Evolutionary conservation across 2,888 invertebrate genomes (phyloP).

Genomic region (Rhingia campestris): DNA sequence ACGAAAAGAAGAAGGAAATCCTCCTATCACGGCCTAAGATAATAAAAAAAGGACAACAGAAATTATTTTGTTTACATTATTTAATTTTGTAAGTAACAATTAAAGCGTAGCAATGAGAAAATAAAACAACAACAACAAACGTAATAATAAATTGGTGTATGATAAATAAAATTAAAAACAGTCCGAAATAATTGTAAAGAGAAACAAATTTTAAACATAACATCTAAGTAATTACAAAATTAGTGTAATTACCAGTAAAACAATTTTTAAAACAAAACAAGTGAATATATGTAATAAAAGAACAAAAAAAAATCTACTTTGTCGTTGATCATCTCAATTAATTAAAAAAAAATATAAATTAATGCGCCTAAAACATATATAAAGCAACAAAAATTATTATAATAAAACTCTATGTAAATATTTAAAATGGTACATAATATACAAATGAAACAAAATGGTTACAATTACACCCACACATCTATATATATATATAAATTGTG

Average conservation of each 20-base stretch:
- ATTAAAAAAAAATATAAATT: constrained; percentile 21
- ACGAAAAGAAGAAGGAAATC: constrained; percentile 31
- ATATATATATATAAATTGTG: constrained; percentile 37
- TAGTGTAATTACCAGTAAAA: constrained; percentile 63
- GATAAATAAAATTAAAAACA: constrained; percentile 67
- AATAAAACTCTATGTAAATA: constrained; percentile 66
- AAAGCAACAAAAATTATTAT: constrained; percentile 28
- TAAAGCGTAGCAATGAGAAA: constrained; percentile 49
- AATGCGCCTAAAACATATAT: constrained; percentile 8
- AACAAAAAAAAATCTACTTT: constrained; percentile 21
- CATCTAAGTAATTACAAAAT: constrained; percentile 58
- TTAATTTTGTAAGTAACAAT: constrained; percentile 75
- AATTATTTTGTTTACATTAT: constrained; percentile 62
- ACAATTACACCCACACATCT: constrained; percentile 37
- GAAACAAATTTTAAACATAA: constrained; percentile 21
- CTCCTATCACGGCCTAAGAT: constrained; percentile 60
- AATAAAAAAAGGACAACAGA: constrained; percentile 56
- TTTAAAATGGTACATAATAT: constrained; percentile 61
- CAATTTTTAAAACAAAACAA: constrained; percentile 50
- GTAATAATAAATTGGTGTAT: constrained; percentile 67
- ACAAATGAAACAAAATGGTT: constrained; percentile 44
- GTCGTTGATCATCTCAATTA: constrained; percentile 57
- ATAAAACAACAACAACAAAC: constrained; percentile 26
- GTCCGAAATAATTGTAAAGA: constrained; percentile 59
- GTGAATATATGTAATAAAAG: constrained; percentile 50